These are phyloP conservation scores for Melanotaenia duboulayi DNA, from an alignment of 2,113 vertebrate genomes.

Conservation along the genomic window DNA sequence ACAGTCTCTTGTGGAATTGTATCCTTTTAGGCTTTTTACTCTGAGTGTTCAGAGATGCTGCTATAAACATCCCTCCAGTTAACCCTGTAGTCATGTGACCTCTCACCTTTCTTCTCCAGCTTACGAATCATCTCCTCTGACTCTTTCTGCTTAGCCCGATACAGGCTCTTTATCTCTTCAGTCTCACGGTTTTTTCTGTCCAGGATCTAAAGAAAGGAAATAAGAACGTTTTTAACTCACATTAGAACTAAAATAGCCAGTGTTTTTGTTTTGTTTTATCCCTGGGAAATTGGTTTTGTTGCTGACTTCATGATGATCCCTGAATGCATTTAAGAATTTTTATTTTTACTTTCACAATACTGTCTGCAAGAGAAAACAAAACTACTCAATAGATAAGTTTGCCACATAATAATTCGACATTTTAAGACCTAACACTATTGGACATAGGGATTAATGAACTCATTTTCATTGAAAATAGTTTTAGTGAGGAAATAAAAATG, in stretches of 20 bases:
- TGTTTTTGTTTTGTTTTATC: background rate
- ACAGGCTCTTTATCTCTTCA: conserved; percentile 88
- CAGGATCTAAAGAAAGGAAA: conserved; percentile 86
- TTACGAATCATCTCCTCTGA: conserved; percentile 87
- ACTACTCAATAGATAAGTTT: background rate
- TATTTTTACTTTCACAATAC: background rate
- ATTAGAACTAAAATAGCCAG: background rate
- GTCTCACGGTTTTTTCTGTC: conserved; percentile 94
- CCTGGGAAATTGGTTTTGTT: background rate
- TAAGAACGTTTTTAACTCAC: background rate
- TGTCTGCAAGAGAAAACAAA: background rate
- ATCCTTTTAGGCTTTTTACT: conserved; percentile 55
- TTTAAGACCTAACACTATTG: background rate
- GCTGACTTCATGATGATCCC: background rate
- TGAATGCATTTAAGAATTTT: background rate
- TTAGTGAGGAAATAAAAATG: background rate
- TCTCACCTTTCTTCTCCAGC: conserved; percentile 94
- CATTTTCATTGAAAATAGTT: background rate
- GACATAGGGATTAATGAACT: background rate
- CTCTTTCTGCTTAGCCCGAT: conserved; percentile 88
- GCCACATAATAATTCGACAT: background rate
- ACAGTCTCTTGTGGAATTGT: conserved; percentile 18
- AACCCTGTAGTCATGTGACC: conserved; percentile 40
- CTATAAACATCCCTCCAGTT: conserved; percentile 68
- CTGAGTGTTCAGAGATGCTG: conserved; percentile 70